A percentile compares a stretch with the other conserved stretches of the same genome.
Conservation (phyloP, 2,888 invertebrate species). For the Cybosia mesomella region DNA sequence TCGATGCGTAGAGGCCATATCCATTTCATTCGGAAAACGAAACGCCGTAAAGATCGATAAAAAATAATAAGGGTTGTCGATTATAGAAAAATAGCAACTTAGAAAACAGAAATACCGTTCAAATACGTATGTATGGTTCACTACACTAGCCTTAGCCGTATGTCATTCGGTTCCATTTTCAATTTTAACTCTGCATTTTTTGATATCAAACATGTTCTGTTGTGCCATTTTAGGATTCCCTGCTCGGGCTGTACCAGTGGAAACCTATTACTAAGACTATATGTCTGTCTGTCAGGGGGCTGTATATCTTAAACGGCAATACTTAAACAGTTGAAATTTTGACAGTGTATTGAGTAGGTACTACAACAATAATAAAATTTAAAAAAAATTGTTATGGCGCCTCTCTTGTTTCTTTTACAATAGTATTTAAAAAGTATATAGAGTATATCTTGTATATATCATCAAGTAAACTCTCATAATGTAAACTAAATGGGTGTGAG, state of each 20-base stretch:
- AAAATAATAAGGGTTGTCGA: conserved; percentile 19
- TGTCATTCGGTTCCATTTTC: not conserved
- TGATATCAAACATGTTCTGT: not conserved
- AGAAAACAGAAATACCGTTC: not conserved
- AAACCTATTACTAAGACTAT: not conserved
- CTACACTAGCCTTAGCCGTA: not conserved
- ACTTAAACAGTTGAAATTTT: too few species aligned
- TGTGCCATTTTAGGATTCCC: not conserved
- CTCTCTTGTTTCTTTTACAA: too few species aligned
- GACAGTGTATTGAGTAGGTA: too few species aligned
- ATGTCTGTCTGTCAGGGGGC: too few species aligned
- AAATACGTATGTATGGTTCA: not conserved
- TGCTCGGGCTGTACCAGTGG: not conserved
- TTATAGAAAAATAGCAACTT: conserved; percentile 12
- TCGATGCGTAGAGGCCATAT: conserved; percentile 27
- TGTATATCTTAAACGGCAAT: too few species aligned
- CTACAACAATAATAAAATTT: too few species aligned
- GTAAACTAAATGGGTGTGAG: too few species aligned
- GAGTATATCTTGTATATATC: too few species aligned
- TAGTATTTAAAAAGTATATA: too few species aligned
- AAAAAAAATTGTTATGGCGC: too few species aligned
- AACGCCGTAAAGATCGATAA: conserved; percentile 11
- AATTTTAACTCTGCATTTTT: not conserved
- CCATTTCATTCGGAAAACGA: conserved; percentile 14
- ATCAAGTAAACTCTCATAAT: too few species aligned